These are phyloP conservation scores for Cydia amplana DNA, from an alignment of 1,140 invertebrate genomes.

Conservation along the genomic window DNA sequence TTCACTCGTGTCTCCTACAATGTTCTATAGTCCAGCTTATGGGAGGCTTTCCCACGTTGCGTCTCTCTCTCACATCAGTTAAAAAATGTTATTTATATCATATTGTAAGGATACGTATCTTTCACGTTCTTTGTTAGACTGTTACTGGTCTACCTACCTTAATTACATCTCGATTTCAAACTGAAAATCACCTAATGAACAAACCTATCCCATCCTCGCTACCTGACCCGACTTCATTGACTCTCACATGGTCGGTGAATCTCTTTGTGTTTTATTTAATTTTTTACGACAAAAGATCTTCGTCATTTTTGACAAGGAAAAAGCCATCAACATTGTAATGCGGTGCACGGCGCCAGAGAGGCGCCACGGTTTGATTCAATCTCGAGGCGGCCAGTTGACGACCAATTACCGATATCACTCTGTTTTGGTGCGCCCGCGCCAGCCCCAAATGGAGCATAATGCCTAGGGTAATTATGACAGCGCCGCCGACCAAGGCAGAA, in stretches of 20 bases:
- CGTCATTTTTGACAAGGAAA: slow-evolving; percentile 79
- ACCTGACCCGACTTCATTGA: slow-evolving; percentile 64
- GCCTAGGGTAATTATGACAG: slow-evolving; percentile 76
- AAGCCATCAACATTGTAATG: slow-evolving; percentile 79
- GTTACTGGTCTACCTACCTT: slow-evolving; percentile 8
- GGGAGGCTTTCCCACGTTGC: too few species aligned
- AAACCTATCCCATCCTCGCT: slow-evolving; percentile 37
- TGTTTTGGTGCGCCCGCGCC: slow-evolving; percentile 52
- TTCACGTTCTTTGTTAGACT: background rate
- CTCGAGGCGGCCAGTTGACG: slow-evolving; percentile 64
- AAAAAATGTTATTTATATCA: background rate
- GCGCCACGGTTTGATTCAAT: slow-evolving; percentile 70
- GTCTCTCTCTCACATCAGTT: too few species aligned
- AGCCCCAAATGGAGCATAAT: slow-evolving; percentile 76
- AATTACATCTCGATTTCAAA: slow-evolving; percentile 11
- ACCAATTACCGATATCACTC: slow-evolving; percentile 78
- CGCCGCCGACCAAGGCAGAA: slow-evolving; percentile 37
- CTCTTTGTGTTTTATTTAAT: slow-evolving; percentile 64
- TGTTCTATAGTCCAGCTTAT: too few species aligned
- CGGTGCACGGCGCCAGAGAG: slow-evolving; percentile 69
- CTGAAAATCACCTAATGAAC: slow-evolving; percentile 31
- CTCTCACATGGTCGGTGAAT: slow-evolving; percentile 63
- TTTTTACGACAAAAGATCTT: slow-evolving; percentile 75
- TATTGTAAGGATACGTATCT: background rate
- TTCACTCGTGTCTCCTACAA: too few species aligned